Evolutionary conservation across 2,113 vertebrate species (phyloP).

Genomic region (Zosterops japonicus): DNA sequence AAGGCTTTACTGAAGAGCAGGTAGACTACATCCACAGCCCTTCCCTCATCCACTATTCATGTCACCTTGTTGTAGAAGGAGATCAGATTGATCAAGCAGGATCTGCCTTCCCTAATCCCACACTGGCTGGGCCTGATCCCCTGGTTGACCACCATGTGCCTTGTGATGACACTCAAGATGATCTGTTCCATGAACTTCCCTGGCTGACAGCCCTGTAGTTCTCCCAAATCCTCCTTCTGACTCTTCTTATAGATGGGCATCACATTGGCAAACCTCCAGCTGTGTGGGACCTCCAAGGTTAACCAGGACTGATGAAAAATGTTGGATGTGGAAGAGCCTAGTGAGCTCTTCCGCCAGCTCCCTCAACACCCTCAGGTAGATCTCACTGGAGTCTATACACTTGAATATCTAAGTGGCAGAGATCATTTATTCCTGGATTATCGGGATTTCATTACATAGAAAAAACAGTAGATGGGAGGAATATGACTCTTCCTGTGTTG

Average conservation of each 20-base stretch:
- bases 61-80: background rate
- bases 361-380: background rate
- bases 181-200: background rate
- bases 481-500: background rate
- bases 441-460: background rate
- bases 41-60: background rate
- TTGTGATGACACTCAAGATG: background rate
- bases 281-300: background rate
- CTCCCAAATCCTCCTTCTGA: background rate
- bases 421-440: background rate
- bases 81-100: background rate
- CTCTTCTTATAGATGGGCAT: background rate
- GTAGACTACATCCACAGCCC: background rate
- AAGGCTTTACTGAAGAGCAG: background rate
- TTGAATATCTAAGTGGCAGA: background rate
- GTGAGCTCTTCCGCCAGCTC: background rate
- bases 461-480: background rate
- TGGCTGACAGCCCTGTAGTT: background rate
- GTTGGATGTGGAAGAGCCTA: background rate
- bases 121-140: background rate
- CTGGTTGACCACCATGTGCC: background rate
- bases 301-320: background rate
- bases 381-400: background rate
- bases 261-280: background rate
- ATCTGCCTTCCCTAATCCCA: background rate